These are phyloP conservation scores for Hofmannophila pseudospretella DNA, from an alignment of 2,888 invertebrate species.

Conservation along the genomic window DNA sequence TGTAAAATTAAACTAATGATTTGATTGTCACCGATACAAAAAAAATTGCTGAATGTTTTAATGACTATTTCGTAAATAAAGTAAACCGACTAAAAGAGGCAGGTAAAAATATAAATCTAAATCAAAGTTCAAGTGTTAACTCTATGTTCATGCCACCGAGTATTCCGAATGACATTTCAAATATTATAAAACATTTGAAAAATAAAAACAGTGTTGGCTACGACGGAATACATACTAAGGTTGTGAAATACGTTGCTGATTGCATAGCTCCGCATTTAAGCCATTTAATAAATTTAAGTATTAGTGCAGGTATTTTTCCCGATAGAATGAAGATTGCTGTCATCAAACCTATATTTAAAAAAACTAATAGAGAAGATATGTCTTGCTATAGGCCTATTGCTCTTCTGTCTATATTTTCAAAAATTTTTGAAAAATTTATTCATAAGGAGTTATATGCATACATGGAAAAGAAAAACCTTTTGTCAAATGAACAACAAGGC, in stretches of 20 bases:
- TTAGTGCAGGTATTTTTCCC: constrained; percentile 7
- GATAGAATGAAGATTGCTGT: constrained; percentile 7
- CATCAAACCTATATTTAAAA: constrained; percentile 11
- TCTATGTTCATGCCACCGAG: constrained; percentile 7
- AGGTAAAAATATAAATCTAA: background rate
- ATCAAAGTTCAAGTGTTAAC: background rate
- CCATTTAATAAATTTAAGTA: constrained; percentile 6
- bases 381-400: constrained; percentile 8
- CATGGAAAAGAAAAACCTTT: constrained; percentile 4
- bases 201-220: constrained; percentile 4
- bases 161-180: background rate
- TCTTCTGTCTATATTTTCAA: constrained; percentile 8
- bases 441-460: constrained; percentile 3
- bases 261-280: constrained; percentile 2
- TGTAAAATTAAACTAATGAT: background rate
- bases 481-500: constrained; percentile 5
- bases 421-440: constrained; percentile 10
- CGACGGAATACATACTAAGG: constrained; percentile 3
- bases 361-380: constrained; percentile 6
- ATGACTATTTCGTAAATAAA: background rate
- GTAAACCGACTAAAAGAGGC: background rate
- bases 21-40: background rate
- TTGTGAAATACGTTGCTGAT: constrained; percentile 3
- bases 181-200: constrained; percentile 2
- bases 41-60: background rate